Evolutionary conservation across 2,888 invertebrate genomes (phyloP), one percentile per base, ranked within the genome.

Genomic region (Ctenicera cuprea): DNA sequence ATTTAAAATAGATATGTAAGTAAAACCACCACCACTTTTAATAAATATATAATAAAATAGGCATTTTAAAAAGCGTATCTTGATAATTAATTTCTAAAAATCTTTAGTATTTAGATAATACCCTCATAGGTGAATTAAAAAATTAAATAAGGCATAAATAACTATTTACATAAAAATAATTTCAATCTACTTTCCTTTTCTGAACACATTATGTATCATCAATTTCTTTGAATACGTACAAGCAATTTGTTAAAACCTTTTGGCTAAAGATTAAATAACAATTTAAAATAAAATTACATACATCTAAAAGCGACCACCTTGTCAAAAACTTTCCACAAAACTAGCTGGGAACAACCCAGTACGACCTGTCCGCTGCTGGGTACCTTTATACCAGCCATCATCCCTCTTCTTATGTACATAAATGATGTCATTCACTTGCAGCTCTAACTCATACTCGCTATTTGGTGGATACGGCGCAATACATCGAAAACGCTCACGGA

Each of bases 321-420:
- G 66, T 75, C 75, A 75, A 75, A 75, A 75, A 64, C 68, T 82
- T 74, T 95, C 95, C 12, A 97, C 97, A 88, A 97, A 97, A 84
- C 96, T 97, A 62, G 97, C 96, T 1, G 97, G 97, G 88, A 97
- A 97, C 50, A 97, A 90, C n/a, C 97, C 97, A 3, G 95, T 95
- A 81, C 95, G 94, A 41, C 97, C 97, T 0, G 96, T 97, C 69
- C 96, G 91, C 80, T 95, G 94, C 79, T 95, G 91, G 0, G 96
- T 97, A 18, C 97, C 97, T 85, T 97, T 97, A 87, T 95, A 97
- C 97, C 97, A 97, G 59, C 97, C 97, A 84, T 97, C 97, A 64
- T 97, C 97, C 65, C 97, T 92, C 84, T 97, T 97, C 83, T 94
- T 94, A 82, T 95, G 94, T 18, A 97, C 97, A 80, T 95, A 93